phyloP scores from a whole-genome alignment of 2,113 vertebrate species.

The Diadophis punctatus region DNA sequence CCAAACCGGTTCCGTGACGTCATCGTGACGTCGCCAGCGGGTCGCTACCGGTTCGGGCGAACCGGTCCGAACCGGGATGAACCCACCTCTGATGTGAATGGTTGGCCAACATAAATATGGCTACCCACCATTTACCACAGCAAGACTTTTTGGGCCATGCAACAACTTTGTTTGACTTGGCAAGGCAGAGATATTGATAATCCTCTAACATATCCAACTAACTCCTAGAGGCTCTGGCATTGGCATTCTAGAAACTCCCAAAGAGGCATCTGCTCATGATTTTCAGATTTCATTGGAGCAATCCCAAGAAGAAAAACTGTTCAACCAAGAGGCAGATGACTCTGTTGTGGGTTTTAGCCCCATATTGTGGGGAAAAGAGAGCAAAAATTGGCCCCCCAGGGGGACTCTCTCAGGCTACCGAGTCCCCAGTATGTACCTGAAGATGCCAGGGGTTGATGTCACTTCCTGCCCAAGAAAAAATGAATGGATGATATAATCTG shows the following conservation, averaged over 20 bases:
- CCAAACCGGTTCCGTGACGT: too few relatives aligned
- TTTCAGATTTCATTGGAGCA: background rate
- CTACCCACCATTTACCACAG: background rate
- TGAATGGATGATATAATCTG: accelerated
- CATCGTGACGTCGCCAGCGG: too few relatives aligned
- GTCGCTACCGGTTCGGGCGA: too few relatives aligned
- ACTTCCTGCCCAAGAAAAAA: background rate
- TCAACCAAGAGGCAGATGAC: background rate
- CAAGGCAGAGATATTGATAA: background rate
- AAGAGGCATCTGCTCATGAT: background rate
- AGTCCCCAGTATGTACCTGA: background rate
- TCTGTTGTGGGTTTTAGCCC: background rate
- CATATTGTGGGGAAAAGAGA: background rate
- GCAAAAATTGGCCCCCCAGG: background rate
- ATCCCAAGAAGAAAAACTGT: background rate
- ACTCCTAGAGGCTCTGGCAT: background rate
- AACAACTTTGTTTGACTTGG: background rate
- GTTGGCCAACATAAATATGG: background rate
- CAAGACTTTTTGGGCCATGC: background rate
- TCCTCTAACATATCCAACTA: background rate
- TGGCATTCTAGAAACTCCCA: background rate
- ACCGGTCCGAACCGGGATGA: too few relatives aligned
- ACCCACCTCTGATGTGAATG: too few relatives aligned
- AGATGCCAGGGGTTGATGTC: background rate
- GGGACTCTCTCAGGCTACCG: too few relatives aligned